These are phyloP conservation scores for Vanacampus margaritifer DNA, from an alignment of 2,113 vertebrate genomes.

Conservation along the genomic window DNA sequence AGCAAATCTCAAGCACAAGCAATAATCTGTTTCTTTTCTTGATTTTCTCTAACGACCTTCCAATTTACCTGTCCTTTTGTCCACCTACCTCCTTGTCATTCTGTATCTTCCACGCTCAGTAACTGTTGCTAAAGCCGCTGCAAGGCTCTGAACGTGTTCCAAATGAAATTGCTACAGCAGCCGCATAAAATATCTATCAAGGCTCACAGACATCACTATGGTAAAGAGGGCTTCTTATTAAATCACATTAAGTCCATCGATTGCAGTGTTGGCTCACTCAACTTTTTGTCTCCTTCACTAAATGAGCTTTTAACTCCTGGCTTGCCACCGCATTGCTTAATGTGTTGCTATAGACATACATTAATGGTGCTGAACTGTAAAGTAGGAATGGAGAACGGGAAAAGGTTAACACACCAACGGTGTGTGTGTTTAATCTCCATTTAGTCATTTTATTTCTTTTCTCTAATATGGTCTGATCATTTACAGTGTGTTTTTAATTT, in stretches of 20 bases:
- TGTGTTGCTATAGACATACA: slow-evolving; percentile 24
- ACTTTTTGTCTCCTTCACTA: slow-evolving; percentile 64
- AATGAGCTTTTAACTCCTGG: slow-evolving; percentile 70
- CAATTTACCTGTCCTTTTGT: slow-evolving; percentile 6
- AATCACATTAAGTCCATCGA: slow-evolving; percentile 72
- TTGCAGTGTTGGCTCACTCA: slow-evolving; percentile 55
- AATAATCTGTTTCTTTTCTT: background rate
- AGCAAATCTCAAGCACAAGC: background rate
- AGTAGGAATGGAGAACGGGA: background rate
- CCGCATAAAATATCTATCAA: slow-evolving; percentile 66
- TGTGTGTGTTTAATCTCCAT: slow-evolving; percentile 3
- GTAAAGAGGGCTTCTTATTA: slow-evolving; percentile 69
- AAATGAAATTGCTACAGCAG: slow-evolving; percentile 68
- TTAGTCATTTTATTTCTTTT: slow-evolving; percentile 11
- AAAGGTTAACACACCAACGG: background rate
- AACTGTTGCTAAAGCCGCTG: slow-evolving; percentile 37
- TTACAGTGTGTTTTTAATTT: background rate
- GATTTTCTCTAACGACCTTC: background rate
- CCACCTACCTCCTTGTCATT: background rate
- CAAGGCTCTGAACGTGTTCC: slow-evolving; percentile 62
- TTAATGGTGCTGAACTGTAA: slow-evolving; percentile 22
- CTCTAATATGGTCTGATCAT: background rate
- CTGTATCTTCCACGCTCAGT: slow-evolving; percentile 3
- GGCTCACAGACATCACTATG: slow-evolving; percentile 43
- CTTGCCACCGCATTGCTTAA: slow-evolving; percentile 39